A percentile compares a stretch with the other conserved stretches of the same genome.
These are phyloP conservation scores for Apocheima hispidaria DNA, from an alignment of 2,888 invertebrate species.

Conservation along the genomic window DNA sequence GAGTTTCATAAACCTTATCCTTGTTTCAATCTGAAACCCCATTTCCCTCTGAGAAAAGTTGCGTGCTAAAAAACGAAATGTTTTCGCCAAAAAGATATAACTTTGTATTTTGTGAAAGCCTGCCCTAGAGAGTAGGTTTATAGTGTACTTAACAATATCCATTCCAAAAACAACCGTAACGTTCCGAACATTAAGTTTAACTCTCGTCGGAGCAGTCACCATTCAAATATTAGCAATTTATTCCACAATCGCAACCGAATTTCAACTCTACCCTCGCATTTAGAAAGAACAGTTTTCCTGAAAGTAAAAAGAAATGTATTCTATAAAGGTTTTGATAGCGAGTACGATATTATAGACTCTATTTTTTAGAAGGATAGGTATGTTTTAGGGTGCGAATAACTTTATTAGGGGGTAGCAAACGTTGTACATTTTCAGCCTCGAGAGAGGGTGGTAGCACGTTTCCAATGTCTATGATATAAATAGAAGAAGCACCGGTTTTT, in stretches of 20 bases:
- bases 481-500: conserved; percentile 37
- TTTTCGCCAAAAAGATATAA: conserved; percentile 31
- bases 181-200: neutral
- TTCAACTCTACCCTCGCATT: conserved; percentile 31
- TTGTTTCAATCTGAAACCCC: conserved; percentile 23
- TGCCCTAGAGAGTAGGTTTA: conserved; percentile 14
- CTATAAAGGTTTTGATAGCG: conserved; percentile 49
- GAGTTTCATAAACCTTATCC: conserved; percentile 6
- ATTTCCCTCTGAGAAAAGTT: conserved; percentile 25
- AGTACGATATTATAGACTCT: conserved; percentile 43
- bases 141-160: conserved; percentile 7
- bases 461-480: conserved; percentile 61
- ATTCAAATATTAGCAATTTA: conserved; percentile 37
- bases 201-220: neutral
- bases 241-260: conserved; percentile 22
- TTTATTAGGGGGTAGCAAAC: conserved; percentile 60
- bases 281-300: conserved; percentile 28
- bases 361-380: conserved; percentile 39
- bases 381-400: conserved; percentile 51
- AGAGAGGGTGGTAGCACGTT: conserved; percentile 59
- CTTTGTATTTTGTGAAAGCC: conserved; percentile 30
- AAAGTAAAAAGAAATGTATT: conserved; percentile 46
- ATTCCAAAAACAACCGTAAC: conserved; percentile 7
- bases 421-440: conserved; percentile 68
- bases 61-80: conserved; percentile 31